Evolutionary conservation across 2,113 vertebrate species (phyloP).

Genomic region (Hydropotes inermis): DNA sequence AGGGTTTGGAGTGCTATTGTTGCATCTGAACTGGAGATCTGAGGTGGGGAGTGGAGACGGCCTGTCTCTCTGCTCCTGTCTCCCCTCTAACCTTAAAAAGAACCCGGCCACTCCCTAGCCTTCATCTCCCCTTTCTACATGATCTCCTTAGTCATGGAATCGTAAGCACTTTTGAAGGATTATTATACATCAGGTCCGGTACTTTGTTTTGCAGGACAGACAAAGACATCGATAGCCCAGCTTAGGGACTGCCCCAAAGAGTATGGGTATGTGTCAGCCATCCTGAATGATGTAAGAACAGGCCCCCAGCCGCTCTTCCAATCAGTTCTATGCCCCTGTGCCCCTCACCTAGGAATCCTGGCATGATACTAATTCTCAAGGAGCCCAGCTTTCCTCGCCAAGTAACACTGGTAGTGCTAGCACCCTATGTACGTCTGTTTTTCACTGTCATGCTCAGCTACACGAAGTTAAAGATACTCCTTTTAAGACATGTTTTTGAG

Average conservation of each 20-base stretch:
- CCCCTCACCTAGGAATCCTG: neutral
- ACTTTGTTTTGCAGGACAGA: neutral
- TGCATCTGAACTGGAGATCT: constrained; percentile 21
- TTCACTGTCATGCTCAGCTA: neutral
- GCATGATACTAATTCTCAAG: neutral
- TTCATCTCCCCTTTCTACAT: neutral
- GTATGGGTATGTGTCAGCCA: neutral
- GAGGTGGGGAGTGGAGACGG: neutral
- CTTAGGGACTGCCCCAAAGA: neutral
- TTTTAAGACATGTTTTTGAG: neutral
- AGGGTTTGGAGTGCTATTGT: neutral
- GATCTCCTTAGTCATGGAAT: neutral
- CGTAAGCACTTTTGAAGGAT: neutral
- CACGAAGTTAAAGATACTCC: neutral
- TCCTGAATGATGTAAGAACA: neutral
- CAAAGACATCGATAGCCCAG: neutral
- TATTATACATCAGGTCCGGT: neutral
- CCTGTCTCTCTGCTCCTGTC: neutral
- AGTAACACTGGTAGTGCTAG: neutral
- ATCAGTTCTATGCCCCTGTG: neutral
- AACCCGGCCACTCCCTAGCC: neutral
- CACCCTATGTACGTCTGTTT: neutral
- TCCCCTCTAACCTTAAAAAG: neutral
- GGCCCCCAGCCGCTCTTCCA: neutral
- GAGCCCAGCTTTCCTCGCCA: neutral